A percentile compares a stretch with the other conserved stretches of the same genome.
phyloP scores from a whole-genome alignment of 1,140 invertebrate genomes.

The Dreissena rostriformis region DNA sequence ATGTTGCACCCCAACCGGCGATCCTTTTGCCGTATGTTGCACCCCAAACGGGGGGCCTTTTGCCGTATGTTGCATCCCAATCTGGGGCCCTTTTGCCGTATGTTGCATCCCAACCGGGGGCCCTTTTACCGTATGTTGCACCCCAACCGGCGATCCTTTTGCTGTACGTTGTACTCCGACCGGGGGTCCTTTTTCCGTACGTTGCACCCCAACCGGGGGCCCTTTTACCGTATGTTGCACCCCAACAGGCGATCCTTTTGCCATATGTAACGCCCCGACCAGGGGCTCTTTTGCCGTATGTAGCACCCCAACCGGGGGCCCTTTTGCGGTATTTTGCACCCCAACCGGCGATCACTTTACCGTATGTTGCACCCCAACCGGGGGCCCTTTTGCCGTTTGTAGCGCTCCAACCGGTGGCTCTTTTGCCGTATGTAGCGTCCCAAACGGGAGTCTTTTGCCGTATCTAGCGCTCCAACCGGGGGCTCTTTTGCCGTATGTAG shows the following conservation, averaged over 20 bases:
- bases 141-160: slow-evolving; percentile 1
- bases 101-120: not conserved
- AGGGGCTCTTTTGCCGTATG: slow-evolving; percentile 25
- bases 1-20: too few species aligned
- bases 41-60: too few species aligned
- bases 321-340: slow-evolving; percentile 12
- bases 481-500: slow-evolving; percentile 18
- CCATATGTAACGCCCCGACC: slow-evolving; percentile 23
- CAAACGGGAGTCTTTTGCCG: slow-evolving; percentile 27
- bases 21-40: too few species aligned
- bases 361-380: slow-evolving; percentile 29
- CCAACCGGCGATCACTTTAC: slow-evolving; percentile 31
- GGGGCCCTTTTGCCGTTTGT: slow-evolving; percentile 34
- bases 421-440: slow-evolving; percentile 33
- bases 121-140: slow-evolving; percentile 24
- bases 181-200: slow-evolving; percentile 23
- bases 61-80: not conserved
- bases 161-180: slow-evolving; percentile 12
- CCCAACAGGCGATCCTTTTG: slow-evolving; percentile 16
- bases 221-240: slow-evolving; percentile 27
- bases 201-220: not conserved
- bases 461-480: not conserved
- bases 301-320: slow-evolving; percentile 14
- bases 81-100: slow-evolving; percentile 2
- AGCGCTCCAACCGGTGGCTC: slow-evolving; percentile 23